phyloP scores from a whole-genome alignment of 2,113 vertebrate genomes.

The Salvator merianae region DNA sequence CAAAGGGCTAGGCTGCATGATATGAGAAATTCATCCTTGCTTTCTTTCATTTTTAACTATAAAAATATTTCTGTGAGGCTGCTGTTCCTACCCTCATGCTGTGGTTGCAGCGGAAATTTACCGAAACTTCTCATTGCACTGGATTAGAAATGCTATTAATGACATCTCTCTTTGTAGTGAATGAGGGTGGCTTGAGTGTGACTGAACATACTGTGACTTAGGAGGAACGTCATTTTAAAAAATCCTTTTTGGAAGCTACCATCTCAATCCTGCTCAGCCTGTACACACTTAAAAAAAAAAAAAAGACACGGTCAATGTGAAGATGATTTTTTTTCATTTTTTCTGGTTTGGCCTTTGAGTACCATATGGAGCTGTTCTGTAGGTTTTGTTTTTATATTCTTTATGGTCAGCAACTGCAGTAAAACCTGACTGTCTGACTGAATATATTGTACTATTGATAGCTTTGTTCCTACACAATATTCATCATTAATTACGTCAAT shows the following conservation, averaged over 20 bases:
- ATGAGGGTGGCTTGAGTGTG: not conserved
- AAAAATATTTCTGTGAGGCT: not conserved
- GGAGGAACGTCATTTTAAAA: not conserved
- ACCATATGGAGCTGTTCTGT: not conserved
- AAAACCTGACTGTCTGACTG: not conserved
- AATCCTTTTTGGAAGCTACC: not conserved
- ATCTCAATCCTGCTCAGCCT: not conserved
- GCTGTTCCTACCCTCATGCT: not conserved
- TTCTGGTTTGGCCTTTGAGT: not conserved
- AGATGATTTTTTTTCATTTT: not conserved
- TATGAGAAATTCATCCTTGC: too few relatives aligned
- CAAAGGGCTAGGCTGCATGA: not conserved
- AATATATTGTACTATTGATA: not conserved
- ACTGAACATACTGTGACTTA: not conserved
- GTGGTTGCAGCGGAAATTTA: not conserved
- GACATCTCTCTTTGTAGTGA: not conserved
- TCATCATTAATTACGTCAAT: not conserved
- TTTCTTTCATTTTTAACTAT: too few relatives aligned
- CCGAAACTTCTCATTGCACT: not conserved
- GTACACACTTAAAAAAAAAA: not conserved
- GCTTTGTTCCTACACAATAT: not conserved
- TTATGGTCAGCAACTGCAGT: not conserved
- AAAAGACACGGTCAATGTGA: not conserved
- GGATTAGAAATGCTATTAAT: not conserved
- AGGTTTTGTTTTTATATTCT: too few relatives aligned